Base-by-base conservation (phyloP, 2,888 invertebrate species). In the Mechanitis mazaeus region DNA sequence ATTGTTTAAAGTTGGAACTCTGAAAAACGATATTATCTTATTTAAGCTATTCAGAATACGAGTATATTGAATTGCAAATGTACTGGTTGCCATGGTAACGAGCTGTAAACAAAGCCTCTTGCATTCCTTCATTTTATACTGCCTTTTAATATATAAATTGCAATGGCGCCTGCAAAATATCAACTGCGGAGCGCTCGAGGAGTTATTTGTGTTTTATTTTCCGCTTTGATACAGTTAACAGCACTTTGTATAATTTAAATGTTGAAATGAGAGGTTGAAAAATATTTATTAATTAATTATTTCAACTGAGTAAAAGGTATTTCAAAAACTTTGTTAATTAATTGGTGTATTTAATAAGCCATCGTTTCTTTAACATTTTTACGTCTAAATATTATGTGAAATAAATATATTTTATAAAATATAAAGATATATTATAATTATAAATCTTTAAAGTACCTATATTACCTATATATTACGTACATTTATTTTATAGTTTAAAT, bases 81-180 rank as follows among this genome's bases (percentile, higher is more conserved):
- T 42, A 9, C n/a, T 31, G 31, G 50, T 50, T 2, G 7, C 31
- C 50, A 50, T 50, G 50, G 50, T 31, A 50, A 50, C 50, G 28
- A 11, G 9, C 31, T 50, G 50, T 50, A 50, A 50, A 50, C 50
- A 50, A 50, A 50, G 7, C 3, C 50, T 50, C 31, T 7, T 50
- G 31, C 50, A 50, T 31, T 50, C 50, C 31, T 31, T 50, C 28
- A 50, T 50, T 50, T 50, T 50, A 42, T 50, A 50, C 31, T 9
- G 50, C 50, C 50, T 50, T 50, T 31, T 31, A 50, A 50, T 20
- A 50, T 50, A 50, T 50, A 50, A 31, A 50, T 50, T 11, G 50
- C 50, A 50, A 50, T 31, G 31, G 31, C 31, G 9, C 31, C n/a
- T 28, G 50, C 50, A 2, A 9, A 28, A 31, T 50, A 31, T 31